phyloP scores from a whole-genome alignment of 1,140 invertebrate genomes.

The Drosophila rufa region DNA sequence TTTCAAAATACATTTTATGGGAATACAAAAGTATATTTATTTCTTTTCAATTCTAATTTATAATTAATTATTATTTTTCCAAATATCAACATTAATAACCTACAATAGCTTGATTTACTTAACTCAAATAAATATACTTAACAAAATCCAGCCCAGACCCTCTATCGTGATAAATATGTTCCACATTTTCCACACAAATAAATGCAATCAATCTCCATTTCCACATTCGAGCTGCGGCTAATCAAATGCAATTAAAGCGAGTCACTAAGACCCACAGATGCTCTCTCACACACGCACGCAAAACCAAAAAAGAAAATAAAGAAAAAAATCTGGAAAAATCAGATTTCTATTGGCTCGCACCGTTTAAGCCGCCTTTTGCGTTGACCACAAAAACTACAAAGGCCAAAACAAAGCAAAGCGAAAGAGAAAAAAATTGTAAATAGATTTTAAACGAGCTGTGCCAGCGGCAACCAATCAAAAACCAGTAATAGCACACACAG shows the following conservation, averaged over 20 bases:
- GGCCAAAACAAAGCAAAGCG: slow-evolving; percentile 60
- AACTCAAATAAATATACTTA: not conserved
- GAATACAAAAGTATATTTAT: too few species aligned
- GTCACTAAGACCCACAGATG: slow-evolving; percentile 10
- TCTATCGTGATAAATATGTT: slow-evolving; percentile 27
- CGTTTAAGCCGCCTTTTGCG: slow-evolving; percentile 53
- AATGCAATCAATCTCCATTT: slow-evolving; percentile 14
- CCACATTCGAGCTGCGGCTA: slow-evolving; percentile 15
- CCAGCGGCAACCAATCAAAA: slow-evolving; percentile 69
- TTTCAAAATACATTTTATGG: too few species aligned
- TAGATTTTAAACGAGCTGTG: slow-evolving; percentile 69
- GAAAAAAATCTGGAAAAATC: slow-evolving; percentile 31
- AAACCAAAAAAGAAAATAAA: not conserved
- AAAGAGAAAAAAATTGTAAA: slow-evolving; percentile 65
- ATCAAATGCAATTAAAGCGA: slow-evolving; percentile 59
- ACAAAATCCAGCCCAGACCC: not conserved
- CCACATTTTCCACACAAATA: slow-evolving; percentile 22
- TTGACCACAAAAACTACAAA: slow-evolving; percentile 44
- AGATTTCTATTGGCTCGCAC: slow-evolving; percentile 53
- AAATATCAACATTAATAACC: too few species aligned
- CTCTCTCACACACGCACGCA: slow-evolving; percentile 21
- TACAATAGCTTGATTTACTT: too few species aligned
- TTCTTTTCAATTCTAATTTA: too few species aligned
- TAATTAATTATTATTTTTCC: too few species aligned
- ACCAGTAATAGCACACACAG: slow-evolving; percentile 29